Conservation (phyloP, 2,113 vertebrate genomes). For the Macaca nemestrina region DNA sequence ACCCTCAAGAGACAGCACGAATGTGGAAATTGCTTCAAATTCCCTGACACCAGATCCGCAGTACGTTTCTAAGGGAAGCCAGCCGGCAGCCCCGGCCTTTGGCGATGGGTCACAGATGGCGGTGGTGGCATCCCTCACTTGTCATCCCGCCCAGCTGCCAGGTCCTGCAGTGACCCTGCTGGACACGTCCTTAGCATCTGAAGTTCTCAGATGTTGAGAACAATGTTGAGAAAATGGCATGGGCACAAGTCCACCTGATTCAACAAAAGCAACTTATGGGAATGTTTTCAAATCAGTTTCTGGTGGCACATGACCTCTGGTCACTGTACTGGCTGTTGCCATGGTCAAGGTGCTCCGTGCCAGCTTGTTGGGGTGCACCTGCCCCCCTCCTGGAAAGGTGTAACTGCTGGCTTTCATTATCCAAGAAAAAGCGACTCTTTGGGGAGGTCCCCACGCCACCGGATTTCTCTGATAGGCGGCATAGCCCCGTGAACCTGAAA, state of each 20-base stretch:
- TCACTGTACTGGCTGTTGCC: neutral
- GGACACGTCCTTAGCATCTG: neutral
- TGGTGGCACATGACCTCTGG: rapidly evolving
- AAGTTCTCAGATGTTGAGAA: neutral
- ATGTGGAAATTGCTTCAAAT: too few species aligned
- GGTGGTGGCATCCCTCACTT: rapidly evolving
- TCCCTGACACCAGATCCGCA: neutral
- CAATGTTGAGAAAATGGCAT: neutral
- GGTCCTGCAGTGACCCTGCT: neutral
- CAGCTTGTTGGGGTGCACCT: rapidly evolving
- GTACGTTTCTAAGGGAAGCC: rapidly evolving
- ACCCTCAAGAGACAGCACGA: rapidly evolving
- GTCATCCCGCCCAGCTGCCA: rapidly evolving
- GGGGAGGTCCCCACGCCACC: neutral
- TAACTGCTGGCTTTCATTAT: rapidly evolving
- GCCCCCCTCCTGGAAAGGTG: neutral
- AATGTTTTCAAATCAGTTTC: neutral
- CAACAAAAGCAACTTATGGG: neutral
- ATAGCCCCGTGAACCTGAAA: neutral
- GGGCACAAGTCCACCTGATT: neutral
- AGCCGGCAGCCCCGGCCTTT: rapidly evolving
- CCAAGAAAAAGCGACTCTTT: neutral
- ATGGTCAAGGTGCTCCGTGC: neutral
- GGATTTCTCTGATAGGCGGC: neutral
- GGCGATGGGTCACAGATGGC: neutral